Conservation (phyloP, 2,113 vertebrate genomes). For the Larimichthys polyactis region DNA sequence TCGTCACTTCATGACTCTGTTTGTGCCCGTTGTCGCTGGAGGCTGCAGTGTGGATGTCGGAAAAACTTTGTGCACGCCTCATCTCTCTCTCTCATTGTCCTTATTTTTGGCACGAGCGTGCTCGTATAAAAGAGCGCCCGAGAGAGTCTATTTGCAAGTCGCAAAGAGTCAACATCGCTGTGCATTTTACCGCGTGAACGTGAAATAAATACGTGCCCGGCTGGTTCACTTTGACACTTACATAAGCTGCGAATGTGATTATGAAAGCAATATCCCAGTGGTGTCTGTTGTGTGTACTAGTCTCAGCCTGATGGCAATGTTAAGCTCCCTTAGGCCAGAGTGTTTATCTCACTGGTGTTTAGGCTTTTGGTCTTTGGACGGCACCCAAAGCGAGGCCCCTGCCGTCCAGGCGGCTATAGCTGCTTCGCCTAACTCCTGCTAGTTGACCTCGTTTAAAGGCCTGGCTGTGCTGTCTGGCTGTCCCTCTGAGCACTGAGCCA, state of each 20-base stretch:
- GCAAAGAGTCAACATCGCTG: constrained; percentile 9
- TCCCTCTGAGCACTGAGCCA: constrained; percentile 51
- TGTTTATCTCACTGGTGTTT: constrained; percentile 70
- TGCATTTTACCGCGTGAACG: constrained; percentile 4
- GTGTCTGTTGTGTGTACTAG: constrained; percentile 50
- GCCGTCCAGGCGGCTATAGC: constrained; percentile 35
- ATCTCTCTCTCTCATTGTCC: not conserved
- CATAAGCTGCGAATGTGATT: constrained; percentile 59
- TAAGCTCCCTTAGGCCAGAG: constrained; percentile 60
- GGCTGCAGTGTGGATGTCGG: constrained; percentile 11
- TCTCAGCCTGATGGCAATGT: constrained; percentile 52
- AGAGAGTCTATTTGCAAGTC: not conserved
- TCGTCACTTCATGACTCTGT: not conserved
- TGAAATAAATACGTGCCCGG: constrained; percentile 12
- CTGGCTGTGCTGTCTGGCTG: constrained; percentile 50
- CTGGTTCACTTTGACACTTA: constrained; percentile 47
- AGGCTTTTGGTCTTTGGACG: constrained; percentile 66
- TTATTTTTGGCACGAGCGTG: not conserved
- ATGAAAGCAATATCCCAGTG: constrained; percentile 41
- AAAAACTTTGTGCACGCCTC: constrained; percentile 11
- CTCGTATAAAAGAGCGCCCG: not conserved
- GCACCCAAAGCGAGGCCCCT: constrained; percentile 57
- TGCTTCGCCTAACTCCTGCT: constrained; percentile 47
- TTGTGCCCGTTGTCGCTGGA: not conserved
- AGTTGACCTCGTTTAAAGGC: constrained; percentile 77